Evolutionary conservation across 2,797 vertebrate species (phyloP).

Genomic region (Ataeniobius toweri): DNA sequence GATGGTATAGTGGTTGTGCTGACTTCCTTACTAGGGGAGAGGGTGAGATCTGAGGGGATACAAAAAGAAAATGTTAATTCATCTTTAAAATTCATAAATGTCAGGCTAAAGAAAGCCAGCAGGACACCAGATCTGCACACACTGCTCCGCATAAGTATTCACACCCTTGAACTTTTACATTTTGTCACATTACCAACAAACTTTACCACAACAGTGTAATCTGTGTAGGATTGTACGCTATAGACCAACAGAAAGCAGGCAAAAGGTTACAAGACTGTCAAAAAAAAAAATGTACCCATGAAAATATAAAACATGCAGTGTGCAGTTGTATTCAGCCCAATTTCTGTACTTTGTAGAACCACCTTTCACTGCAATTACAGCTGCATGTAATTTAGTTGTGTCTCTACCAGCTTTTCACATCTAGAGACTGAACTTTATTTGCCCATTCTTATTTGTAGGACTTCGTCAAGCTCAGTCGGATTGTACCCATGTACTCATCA

Average conservation of each 20-base stretch:
- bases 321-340: too few relatives aligned
- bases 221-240: neutral
- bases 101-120: neutral
- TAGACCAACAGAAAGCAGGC: neutral
- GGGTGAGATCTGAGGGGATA: conserved; percentile 56
- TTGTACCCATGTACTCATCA: too few relatives aligned
- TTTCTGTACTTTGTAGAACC: too few relatives aligned
- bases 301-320: too few relatives aligned
- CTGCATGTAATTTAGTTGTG: too few relatives aligned
- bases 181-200: neutral
- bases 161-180: neutral
- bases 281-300: too few relatives aligned
- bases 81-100: neutral
- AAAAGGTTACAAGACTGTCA: too few relatives aligned
- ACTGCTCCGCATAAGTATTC: neutral
- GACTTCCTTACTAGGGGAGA: conserved; percentile 45
- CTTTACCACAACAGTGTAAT: neutral
- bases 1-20: conserved; percentile 7
- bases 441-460: too few relatives aligned
- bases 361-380: too few relatives aligned
- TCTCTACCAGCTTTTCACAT: too few relatives aligned
- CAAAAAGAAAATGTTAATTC: neutral
- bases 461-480: too few relatives aligned
- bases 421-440: too few relatives aligned
- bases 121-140: neutral